Conservation (phyloP, 2,113 vertebrate species). For the Microcebus jonahi region DNA sequence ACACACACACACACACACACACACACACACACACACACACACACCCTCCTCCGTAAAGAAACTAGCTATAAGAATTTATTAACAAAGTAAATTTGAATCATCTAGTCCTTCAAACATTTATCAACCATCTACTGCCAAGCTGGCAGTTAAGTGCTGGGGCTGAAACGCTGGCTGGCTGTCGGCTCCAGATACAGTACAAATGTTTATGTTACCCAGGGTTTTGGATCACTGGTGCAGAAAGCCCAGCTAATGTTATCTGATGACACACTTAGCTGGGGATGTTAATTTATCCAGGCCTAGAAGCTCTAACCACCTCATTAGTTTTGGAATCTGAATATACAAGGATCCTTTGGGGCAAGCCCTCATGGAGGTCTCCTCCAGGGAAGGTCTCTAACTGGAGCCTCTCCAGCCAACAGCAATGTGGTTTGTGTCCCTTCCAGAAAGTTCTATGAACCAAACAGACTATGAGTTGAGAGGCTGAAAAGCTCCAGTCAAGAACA, state of each 20-base stretch:
- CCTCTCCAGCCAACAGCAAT: background rate
- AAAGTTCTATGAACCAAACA: constrained; percentile 9
- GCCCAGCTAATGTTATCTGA: constrained; percentile 1
- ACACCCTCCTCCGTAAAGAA: background rate
- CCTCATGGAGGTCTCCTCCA: background rate
- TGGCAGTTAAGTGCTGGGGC: background rate
- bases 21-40: background rate
- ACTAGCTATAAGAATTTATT: background rate
- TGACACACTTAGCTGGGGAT: background rate
- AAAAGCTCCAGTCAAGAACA: background rate
- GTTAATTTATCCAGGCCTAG: background rate
- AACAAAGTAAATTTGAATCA: constrained; percentile 19
- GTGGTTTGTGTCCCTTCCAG: background rate
- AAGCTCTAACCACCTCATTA: background rate
- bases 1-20: background rate
- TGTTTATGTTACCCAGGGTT: background rate
- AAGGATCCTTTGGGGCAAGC: background rate
- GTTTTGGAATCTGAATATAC: constrained; percentile 29
- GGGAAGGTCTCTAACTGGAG: background rate
- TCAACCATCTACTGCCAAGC: background rate
- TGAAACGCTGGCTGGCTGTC: background rate
- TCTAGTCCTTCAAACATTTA: constrained; percentile 22
- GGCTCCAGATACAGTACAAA: background rate
- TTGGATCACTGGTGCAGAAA: background rate
- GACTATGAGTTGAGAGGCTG: background rate